Base-by-base conservation (phyloP, 1,140 invertebrate genomes). In the Drusus annulatus region DNA sequence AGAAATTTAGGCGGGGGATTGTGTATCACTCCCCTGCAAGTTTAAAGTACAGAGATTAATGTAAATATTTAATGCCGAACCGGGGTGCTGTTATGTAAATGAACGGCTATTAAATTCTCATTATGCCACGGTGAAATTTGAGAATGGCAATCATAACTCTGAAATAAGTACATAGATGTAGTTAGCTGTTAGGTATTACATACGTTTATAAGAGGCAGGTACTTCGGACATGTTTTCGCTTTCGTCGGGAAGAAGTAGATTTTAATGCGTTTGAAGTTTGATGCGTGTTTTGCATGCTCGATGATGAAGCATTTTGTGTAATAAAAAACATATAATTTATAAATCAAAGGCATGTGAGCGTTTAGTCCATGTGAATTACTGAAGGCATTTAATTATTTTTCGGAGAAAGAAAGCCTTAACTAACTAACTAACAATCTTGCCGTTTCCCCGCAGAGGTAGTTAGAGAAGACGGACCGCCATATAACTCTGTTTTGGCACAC, bases 71-170 rank as follows among this genome's bases (percentile, higher is more conserved):
- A 69, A 56, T 56, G 25, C 51, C 60, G 16, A 36, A 31, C 31
- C 8, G 74, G 56, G 79, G 62, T 80, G 79, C 68, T 80, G 80
- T 81, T 81, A 81, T 81, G 80, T 77, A 81, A 81, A 81, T 81
- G 74, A 63, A 28, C 28, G n/a, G 80, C 80, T 81, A 81, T 81
- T 76, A 77, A 81, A 81, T 23, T 81, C 80, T 81, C 80, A 81
- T 81, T 77, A 81, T 56, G 63, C 56, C 31, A 21, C 21, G n/a
- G 21, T 19, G 65, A 50, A 69, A 50, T 69, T 69, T 69, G 36
- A 69, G 65, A 36, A 23, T 69, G 65, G 65, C 65, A 45, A 69
- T 69, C 65, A 50, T 50, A 50, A 69, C 36, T 69, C 51, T 17
- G 21, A 50, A 69, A 69, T 17, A 50, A 69, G 28, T 50, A 69